A percentile compares a stretch with the other conserved stretches of the same genome.
These are phyloP conservation scores for Macrophya alboannulata DNA, from an alignment of 2,888 invertebrate species.

Conservation along the genomic window DNA sequence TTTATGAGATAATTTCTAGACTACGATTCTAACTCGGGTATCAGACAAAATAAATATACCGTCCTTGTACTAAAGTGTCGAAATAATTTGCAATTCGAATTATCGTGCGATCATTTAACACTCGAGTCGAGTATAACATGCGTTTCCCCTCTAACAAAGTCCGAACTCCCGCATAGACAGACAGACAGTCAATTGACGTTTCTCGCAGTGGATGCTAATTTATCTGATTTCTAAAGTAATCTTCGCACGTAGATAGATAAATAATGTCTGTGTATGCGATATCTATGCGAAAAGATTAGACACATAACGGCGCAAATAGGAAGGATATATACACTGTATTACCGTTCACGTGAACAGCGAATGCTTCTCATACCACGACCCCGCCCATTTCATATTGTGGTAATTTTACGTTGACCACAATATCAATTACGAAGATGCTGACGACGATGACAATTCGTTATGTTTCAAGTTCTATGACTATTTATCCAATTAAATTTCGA, in stretches of 20 bases:
- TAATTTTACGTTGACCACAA: background rate
- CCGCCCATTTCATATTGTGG: background rate
- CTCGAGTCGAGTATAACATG: background rate
- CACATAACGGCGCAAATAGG: background rate
- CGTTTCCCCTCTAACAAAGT: background rate
- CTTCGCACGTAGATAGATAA: background rate
- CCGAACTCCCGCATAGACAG: conserved; percentile 28
- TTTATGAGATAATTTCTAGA: background rate
- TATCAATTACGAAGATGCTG: background rate
- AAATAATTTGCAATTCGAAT: background rate
- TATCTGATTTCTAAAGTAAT: conserved; percentile 38
- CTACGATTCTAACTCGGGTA: background rate
- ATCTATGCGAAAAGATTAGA: conserved; percentile 36
- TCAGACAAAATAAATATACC: background rate
- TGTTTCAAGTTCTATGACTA: background rate
- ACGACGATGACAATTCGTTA: background rate
- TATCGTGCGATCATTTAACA: conserved; percentile 9
- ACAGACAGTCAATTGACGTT: conserved; percentile 33
- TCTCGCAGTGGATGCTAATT: conserved; percentile 26
- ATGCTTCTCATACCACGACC: background rate
- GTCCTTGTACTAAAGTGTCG: background rate
- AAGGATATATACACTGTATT: conserved; percentile 29
- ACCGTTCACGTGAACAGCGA: conserved; percentile 38
- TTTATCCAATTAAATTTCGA: background rate
- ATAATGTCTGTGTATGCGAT: background rate